Evolutionary conservation across 2,888 invertebrate genomes (phyloP).

Genomic region (Parnassius orleans): DNA sequence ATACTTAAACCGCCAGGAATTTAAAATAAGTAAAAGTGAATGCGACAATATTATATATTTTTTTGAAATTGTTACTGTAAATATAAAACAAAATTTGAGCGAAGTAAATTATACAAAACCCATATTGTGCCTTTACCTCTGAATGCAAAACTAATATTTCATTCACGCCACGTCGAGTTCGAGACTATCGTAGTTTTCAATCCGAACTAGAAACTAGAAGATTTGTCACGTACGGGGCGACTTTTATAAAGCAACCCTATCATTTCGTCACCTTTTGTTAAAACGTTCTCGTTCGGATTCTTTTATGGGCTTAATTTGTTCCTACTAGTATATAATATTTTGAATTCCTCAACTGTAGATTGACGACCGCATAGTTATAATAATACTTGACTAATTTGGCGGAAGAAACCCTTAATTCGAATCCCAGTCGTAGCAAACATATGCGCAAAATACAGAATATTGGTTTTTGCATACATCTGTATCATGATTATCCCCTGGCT

Average conservation of each 20-base stretch:
- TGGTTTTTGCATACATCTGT: too few relatives aligned
- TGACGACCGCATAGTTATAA: too few relatives aligned
- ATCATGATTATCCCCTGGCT: too few relatives aligned
- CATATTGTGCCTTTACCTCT: constrained; percentile 31
- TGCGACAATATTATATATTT: too few relatives aligned
- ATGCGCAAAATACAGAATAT: too few relatives aligned
- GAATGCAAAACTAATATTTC: constrained; percentile 62
- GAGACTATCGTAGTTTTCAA: constrained; percentile 79
- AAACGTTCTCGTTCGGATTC: constrained; percentile 25
- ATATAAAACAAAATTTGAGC: not conserved
- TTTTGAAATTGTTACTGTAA: too few relatives aligned
- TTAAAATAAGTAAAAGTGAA: too few relatives aligned
- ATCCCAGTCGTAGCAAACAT: too few relatives aligned
- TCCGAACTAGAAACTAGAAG: constrained; percentile 74
- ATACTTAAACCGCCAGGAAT: too few relatives aligned
- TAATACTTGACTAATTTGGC: too few relatives aligned
- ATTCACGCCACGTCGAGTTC: constrained; percentile 69
- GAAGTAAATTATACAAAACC: constrained; percentile 13
- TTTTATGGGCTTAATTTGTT: constrained; percentile 30
- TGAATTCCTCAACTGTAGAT: too few relatives aligned
- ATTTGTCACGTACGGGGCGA: constrained; percentile 78
- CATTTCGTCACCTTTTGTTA: constrained; percentile 69
- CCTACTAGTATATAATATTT: not conserved
- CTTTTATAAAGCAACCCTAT: constrained; percentile 71
- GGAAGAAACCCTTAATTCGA: too few relatives aligned